phyloP scores from a whole-genome alignment of 2,888 invertebrate genomes.

The Ophion ventricosus region DNA sequence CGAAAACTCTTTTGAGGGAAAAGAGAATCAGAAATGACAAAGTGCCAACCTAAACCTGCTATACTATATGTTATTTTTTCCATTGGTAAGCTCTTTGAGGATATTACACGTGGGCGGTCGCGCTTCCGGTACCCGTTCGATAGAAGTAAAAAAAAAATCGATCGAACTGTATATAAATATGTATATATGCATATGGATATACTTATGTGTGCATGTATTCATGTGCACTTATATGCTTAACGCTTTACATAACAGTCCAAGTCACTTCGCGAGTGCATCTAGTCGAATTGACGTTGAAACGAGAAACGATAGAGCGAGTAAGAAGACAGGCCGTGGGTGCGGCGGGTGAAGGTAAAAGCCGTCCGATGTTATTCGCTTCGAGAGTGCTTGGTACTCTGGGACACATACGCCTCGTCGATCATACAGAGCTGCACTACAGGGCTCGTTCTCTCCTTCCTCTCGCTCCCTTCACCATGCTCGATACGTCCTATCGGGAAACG shows the following conservation, averaged over 20 bases:
- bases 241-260: conserved; percentile 66
- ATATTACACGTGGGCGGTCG: conserved; percentile 32
- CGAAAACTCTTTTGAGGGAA: not conserved
- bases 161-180: not conserved
- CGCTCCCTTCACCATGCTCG: conserved; percentile 16
- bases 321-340: conserved; percentile 29
- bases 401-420: conserved; percentile 64
- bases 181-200: not conserved
- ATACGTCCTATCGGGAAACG: conserved; percentile 43
- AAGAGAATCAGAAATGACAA: conserved; percentile 6
- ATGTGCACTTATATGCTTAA: conserved; percentile 62
- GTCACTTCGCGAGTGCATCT: conserved; percentile 61
- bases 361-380: conserved; percentile 64
- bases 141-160: not conserved
- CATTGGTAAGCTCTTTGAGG: conserved; percentile 30
- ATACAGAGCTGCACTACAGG: conserved; percentile 46
- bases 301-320: conserved; percentile 31
- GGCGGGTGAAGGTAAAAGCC: conserved; percentile 62
- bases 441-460: conserved; percentile 36
- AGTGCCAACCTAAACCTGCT: conserved; percentile 9
- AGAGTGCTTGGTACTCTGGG: conserved; percentile 58
- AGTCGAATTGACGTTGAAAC: conserved; percentile 64
- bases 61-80: conserved; percentile 27
- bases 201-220: not conserved
- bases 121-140: conserved; percentile 33